Evolutionary conservation across 30 jellyfish, hydroid and myxozoan species (phyloP), one percentile per base, ranked within the genome.

Genomic region (Cassiopea andromeda): DNA sequence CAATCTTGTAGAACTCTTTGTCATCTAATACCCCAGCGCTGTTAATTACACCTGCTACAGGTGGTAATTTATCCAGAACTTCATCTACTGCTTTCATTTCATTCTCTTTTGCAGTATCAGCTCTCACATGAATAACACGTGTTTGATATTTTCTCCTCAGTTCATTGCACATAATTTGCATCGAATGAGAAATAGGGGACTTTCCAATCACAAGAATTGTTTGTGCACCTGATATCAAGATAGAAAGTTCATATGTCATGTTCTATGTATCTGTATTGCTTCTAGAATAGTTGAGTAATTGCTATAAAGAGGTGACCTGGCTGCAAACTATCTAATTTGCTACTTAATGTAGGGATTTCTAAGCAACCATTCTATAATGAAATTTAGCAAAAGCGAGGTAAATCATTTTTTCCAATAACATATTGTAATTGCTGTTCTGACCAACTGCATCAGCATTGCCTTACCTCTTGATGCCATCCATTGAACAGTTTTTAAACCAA

Each of bases 11-110:
- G 46, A 88, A 69, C 50, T 47, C 19, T 48, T 73, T 88, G 58
- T 88, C 96, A 73, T 79, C 91, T 48, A 88, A 54, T 8, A 88
- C 77, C 17, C 75, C 96, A 7, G 96, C 96, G 70, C 96, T 88
- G 91, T 88, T 88, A 13, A 88, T 85, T 1, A 88, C 78, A 1
- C 96, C 96, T 59, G 96, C 96, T 8, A 88, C 38, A 67, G 81
- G 79, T 2, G 85, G 82, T 27, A 80, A 49, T 27, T 48, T 15
- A 43, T 80, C 84, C 19, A 88, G 79, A 0, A 18, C 10, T 4
- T 45, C 61, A 48, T 88, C 91, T 1, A 88, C 76, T 16, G 19
- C 48, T 44, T 46, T 10, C 10, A 80, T 78, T 46, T 72, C 90
- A 15, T 78, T 61, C 6, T 49, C 75, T 1, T 54, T 54, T 19